Evolutionary conservation across 2,888 invertebrate genomes (phyloP).

Genomic region (Euzophera pinguis): DNA sequence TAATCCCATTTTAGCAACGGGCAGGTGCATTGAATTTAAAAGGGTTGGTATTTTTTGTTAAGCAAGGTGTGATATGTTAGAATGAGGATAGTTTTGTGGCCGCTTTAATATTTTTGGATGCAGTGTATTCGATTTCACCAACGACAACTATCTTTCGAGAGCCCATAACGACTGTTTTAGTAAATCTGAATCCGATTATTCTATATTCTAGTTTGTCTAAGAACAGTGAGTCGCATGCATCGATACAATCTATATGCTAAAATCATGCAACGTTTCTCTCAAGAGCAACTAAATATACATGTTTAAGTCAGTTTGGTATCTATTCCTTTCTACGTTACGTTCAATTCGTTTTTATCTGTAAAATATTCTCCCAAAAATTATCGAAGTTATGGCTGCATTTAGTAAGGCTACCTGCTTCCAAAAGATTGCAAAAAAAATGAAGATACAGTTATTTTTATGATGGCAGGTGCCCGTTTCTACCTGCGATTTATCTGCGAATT

Average conservation of each 20-base stretch:
- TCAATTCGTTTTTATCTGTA: background rate
- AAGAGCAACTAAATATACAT: background rate
- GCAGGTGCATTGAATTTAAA: conserved; percentile 2
- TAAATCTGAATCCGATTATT: background rate
- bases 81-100: too few relatives aligned
- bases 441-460: background rate
- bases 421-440: background rate
- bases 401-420: background rate
- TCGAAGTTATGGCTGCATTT: too few relatives aligned
- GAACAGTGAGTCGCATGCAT: background rate
- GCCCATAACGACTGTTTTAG: too few relatives aligned
- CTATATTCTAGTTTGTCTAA: background rate
- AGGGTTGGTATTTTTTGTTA: background rate
- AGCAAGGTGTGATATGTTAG: background rate
- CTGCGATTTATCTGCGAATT: background rate
- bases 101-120: too few relatives aligned
- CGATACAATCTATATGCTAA: background rate
- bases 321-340: background rate
- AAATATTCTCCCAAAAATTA: background rate
- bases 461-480: background rate
- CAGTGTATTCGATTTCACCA: too few relatives aligned
- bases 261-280: conserved; percentile 1
- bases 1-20: conserved; percentile 14
- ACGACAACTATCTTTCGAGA: too few relatives aligned
- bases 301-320: background rate